A percentile compares a stretch with the other conserved stretches of the same genome.
These are phyloP conservation scores for Gadopsis marmoratus DNA, from an alignment of 2,797 vertebrate genomes.

Conservation along the genomic window DNA sequence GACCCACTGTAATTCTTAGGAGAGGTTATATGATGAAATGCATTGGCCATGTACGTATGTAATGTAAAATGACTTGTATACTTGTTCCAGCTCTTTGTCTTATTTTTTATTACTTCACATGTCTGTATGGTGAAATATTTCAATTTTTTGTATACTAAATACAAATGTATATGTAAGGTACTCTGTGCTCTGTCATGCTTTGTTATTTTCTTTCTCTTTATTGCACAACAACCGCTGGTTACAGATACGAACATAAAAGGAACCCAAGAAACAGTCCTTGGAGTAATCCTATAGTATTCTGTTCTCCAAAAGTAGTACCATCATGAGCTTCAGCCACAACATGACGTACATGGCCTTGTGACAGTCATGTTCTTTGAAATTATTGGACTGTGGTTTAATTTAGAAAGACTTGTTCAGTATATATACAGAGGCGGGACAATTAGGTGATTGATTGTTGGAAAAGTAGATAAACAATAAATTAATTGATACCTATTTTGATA, in stretches of 20 bases:
- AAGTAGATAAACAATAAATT: too few relatives aligned
- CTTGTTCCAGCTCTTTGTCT: slow-evolving; percentile 82
- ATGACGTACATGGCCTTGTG: background rate
- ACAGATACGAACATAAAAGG: background rate
- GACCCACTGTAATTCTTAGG: slow-evolving; percentile 79
- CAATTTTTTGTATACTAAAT: slow-evolving; percentile 87
- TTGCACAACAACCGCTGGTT: background rate
- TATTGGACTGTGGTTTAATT: too few relatives aligned
- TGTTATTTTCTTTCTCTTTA: slow-evolving; percentile 5
- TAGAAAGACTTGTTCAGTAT: too few relatives aligned
- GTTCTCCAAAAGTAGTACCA: background rate
- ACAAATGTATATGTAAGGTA: slow-evolving; percentile 84
- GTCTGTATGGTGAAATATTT: slow-evolving; percentile 84
- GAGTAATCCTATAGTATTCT: background rate
- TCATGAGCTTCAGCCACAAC: background rate
- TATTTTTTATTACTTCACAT: slow-evolving; percentile 85
- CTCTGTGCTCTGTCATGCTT: slow-evolving; percentile 44
- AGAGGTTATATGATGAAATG: slow-evolving; percentile 79
- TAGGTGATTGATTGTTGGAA: too few relatives aligned
- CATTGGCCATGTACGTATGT: slow-evolving; percentile 83
- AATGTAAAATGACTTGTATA: slow-evolving; percentile 83
- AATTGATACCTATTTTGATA: too few relatives aligned
- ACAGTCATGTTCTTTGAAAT: too few relatives aligned
- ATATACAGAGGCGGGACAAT: too few relatives aligned
- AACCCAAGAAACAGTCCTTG: background rate